These are phyloP conservation scores for Philhelius pedissequus DNA, from an alignment of 2,888 invertebrate species.

Conservation along the genomic window DNA sequence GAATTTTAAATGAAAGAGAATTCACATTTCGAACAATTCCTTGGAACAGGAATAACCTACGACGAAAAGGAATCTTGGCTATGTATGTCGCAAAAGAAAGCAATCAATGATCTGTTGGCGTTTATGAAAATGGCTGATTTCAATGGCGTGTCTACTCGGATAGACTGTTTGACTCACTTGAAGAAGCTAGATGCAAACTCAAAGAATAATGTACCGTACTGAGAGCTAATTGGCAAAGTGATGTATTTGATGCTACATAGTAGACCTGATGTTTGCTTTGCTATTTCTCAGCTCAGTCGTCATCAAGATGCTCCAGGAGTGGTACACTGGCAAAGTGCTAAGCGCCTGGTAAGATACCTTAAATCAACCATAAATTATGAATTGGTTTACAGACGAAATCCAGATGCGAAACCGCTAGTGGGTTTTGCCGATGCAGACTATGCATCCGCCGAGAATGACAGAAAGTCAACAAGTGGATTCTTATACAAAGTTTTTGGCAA, in stretches of 20 bases:
- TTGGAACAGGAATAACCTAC: slow-evolving; percentile 72
- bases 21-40: slow-evolving; percentile 61
- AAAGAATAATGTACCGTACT: background rate
- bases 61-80: slow-evolving; percentile 73
- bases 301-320: slow-evolving; percentile 37
- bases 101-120: slow-evolving; percentile 21
- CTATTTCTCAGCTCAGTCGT: slow-evolving; percentile 44
- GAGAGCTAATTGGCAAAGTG: slow-evolving; percentile 34
- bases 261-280: slow-evolving; percentile 28
- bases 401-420: background rate
- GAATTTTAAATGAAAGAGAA: slow-evolving; percentile 44
- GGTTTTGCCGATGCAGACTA: slow-evolving; percentile 10
- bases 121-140: slow-evolving; percentile 13
- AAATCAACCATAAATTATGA: background rate
- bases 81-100: slow-evolving; percentile 42
- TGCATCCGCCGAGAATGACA: background rate
- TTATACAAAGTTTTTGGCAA: background rate
- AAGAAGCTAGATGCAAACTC: background rate
- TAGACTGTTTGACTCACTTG: background rate
- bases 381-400: background rate
- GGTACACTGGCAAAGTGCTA: slow-evolving; percentile 22
- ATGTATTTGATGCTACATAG: slow-evolving; percentile 32
- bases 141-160: slow-evolving; percentile 11
- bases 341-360: background rate
- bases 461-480: slow-evolving; percentile 19